Conservation (phyloP, 37 sponge, comb jelly and placozoan species). For the Eunapius fragilis region DNA sequence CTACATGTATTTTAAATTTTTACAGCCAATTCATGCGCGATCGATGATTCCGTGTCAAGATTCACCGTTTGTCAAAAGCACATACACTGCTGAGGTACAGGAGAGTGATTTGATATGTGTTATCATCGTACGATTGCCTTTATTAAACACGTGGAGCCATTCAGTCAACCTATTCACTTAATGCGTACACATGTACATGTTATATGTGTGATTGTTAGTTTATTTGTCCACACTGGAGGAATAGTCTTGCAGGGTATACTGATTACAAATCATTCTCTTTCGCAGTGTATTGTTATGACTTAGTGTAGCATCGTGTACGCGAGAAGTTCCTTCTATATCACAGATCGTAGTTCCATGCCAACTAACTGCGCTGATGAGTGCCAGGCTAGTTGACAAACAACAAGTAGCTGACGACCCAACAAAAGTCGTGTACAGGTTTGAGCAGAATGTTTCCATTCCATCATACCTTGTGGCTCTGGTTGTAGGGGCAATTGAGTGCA, state of each 20-base stretch:
- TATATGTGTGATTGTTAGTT: too few species aligned
- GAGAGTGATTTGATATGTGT: background rate
- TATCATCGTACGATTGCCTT: too few species aligned
- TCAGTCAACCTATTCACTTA: too few species aligned
- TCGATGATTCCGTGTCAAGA: conserved; percentile 94
- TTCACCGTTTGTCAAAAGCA: conserved; percentile 84
- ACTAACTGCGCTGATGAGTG: conserved; percentile 89
- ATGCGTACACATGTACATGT: too few species aligned
- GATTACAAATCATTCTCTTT: too few species aligned
- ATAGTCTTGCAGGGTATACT: too few species aligned
- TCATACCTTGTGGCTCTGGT: conserved; percentile 90
- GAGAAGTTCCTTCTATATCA: background rate
- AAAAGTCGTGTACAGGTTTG: conserved; percentile 39
- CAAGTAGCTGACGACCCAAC: background rate
- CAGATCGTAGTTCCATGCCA: conserved; percentile 71
- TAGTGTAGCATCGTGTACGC: background rate
- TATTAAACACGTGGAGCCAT: too few species aligned
- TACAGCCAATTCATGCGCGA: conserved; percentile 88
- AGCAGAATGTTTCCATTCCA: conserved; percentile 86
- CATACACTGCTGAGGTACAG: conserved; percentile 79
- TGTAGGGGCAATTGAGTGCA: conserved; percentile 80
- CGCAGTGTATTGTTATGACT: too few species aligned
- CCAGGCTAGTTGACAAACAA: conserved; percentile 34
- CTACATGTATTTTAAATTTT: background rate
- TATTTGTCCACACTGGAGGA: too few species aligned